phyloP scores from a whole-genome alignment of 2,888 invertebrate genomes.

The Luffia ferchaultella region DNA sequence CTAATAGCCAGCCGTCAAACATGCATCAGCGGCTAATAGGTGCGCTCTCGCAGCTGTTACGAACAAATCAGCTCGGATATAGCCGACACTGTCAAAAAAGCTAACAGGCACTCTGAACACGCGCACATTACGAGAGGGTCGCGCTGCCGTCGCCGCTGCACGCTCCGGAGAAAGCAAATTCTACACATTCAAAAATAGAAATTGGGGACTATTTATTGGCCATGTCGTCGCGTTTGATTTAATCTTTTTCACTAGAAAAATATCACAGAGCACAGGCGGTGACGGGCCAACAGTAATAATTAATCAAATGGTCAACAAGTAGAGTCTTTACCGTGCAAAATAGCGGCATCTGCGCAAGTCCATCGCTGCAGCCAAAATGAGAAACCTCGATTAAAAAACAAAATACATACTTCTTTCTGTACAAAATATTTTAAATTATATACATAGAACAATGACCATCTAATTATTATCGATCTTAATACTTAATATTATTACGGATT shows the following conservation, averaged over 20 bases:
- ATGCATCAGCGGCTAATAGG: conserved; percentile 68
- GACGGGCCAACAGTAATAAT: too few relatives aligned
- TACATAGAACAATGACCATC: too few relatives aligned
- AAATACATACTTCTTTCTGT: too few relatives aligned
- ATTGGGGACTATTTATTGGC: conserved; percentile 57
- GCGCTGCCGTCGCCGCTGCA: conserved; percentile 57
- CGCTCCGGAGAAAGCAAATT: conserved; percentile 57
- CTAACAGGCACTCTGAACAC: conserved; percentile 30
- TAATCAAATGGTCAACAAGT: too few relatives aligned
- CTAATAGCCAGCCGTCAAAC: conserved; percentile 67
- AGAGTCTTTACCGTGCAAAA: too few relatives aligned
- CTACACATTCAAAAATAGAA: conserved; percentile 61
- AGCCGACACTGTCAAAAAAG: conserved; percentile 63
- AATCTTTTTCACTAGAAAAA: conserved; percentile 33
- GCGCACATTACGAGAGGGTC: conserved; percentile 52
- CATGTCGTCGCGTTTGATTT: conserved; percentile 44
- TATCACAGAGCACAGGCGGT: neutral
- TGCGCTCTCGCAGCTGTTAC: conserved; percentile 62
- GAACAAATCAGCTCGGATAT: conserved; percentile 66
- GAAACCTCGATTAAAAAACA: too few relatives aligned
- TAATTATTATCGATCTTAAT: too few relatives aligned
- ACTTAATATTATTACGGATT: too few relatives aligned
- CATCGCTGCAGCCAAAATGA: too few relatives aligned
- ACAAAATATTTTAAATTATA: too few relatives aligned
- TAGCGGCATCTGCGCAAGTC: too few relatives aligned